Conservation (phyloP, 2,888 invertebrate species). For the Mesorhabditis belari region DNA sequence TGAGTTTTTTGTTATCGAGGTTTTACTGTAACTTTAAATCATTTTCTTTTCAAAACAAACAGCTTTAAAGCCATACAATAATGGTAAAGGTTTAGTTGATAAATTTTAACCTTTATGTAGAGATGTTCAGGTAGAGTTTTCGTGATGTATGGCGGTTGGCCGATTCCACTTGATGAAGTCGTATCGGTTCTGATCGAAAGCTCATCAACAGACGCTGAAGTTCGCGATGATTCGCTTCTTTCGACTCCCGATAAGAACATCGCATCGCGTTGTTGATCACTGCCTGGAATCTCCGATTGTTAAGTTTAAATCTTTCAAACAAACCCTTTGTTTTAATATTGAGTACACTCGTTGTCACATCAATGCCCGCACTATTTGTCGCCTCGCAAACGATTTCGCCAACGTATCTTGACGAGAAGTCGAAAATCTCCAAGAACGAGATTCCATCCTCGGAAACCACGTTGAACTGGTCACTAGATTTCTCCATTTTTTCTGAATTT, state of each 20-base stretch:
- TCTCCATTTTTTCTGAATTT: not conserved
- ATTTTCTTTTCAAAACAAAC: no score
- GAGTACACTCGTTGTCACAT: constrained; percentile 8
- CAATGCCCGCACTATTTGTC: constrained; percentile 23
- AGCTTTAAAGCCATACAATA: no score
- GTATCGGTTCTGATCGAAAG: not conserved
- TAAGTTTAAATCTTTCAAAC: not conserved
- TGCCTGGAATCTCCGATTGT: not conserved
- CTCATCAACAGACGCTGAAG: not conserved
- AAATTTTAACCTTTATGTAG: not conserved
- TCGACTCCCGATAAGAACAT: not conserved
- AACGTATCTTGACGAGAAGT: constrained; percentile 11
- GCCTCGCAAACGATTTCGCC: constrained; percentile 24
- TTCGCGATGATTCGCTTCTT: not conserved
- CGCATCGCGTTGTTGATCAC: not conserved
- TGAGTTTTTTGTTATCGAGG: no score
- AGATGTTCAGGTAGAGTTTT: not conserved
- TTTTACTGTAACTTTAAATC: no score
- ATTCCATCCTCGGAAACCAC: constrained; percentile 34
- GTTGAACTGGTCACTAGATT: constrained; percentile 12
- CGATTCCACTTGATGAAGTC: not conserved
- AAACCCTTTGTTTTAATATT: constrained; percentile 2
- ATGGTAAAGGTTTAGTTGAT: no score
- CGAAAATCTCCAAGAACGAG: constrained; percentile 16
- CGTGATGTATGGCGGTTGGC: not conserved